Evolutionary conservation across 92 coral and sea anemone species (phyloP).

Genomic region (Metridium senile): DNA sequence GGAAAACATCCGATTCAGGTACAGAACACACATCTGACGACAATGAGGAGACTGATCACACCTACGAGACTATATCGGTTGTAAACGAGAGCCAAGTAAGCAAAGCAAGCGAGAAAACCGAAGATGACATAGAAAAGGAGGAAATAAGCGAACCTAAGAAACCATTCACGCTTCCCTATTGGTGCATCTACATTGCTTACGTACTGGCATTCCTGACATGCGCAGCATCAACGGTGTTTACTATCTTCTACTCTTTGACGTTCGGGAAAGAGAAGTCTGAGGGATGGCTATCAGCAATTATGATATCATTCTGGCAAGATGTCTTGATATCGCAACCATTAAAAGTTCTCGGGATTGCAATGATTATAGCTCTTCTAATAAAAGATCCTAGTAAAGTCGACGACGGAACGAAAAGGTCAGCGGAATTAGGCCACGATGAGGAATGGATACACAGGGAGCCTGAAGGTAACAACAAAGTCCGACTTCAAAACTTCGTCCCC

Average conservation of each 20-base stretch:
- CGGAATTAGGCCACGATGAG: constrained; percentile 53
- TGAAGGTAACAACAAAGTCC: constrained; percentile 14
- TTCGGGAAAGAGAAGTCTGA: constrained; percentile 83
- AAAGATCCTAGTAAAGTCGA: constrained; percentile 83
- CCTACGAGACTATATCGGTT: neutral
- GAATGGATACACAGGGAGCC: constrained; percentile 59
- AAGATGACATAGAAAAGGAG: constrained; percentile 37
- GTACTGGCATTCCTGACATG: constrained; percentile 64
- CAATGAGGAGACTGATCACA: constrained; percentile 4
- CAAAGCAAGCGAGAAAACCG: constrained; percentile 12
- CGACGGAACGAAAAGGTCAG: constrained; percentile 33
- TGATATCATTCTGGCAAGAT: constrained; percentile 89
- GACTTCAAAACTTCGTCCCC: constrained; percentile 37
- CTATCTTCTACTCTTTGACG: constrained; percentile 75
- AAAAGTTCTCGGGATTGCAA: constrained; percentile 75
- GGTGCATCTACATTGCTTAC: constrained; percentile 76
- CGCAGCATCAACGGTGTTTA: constrained; percentile 55
- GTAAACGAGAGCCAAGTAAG: neutral
- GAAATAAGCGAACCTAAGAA: constrained; percentile 52
- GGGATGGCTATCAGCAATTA: constrained; percentile 82
- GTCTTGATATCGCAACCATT: constrained; percentile 86
- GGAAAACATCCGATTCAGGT: neutral
- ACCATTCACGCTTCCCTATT: constrained; percentile 63
- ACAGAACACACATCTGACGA: neutral
- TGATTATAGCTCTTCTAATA: constrained; percentile 76